Conservation (phyloP, 2,888 invertebrate genomes). For the Dynastes grantii region DNA sequence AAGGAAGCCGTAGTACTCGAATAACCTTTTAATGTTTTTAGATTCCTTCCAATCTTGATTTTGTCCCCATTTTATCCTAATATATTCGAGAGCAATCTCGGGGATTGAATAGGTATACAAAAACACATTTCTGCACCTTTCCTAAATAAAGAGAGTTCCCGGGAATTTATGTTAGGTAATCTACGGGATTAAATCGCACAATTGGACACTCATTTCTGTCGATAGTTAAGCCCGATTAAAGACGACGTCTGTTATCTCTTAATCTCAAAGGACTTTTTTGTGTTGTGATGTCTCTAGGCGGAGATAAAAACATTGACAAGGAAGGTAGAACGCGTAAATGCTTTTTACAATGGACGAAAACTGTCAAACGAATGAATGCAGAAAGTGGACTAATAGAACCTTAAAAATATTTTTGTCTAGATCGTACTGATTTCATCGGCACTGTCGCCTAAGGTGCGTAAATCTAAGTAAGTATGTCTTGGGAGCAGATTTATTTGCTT, state of each 20-base stretch:
- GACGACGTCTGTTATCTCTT: constrained; percentile 47
- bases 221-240: constrained; percentile 49
- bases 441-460: neutral
- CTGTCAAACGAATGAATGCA: constrained; percentile 44
- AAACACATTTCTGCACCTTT: constrained; percentile 47
- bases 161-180: constrained; percentile 49
- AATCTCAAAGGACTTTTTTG: constrained; percentile 50
- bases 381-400: constrained; percentile 29
- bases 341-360: constrained; percentile 39
- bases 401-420: constrained; percentile 36
- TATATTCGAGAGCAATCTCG: constrained; percentile 42
- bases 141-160: constrained; percentile 40
- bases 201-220: constrained; percentile 50
- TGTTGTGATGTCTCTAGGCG: constrained; percentile 47
- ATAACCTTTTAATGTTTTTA: constrained; percentile 43
- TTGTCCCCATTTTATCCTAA: constrained; percentile 42
- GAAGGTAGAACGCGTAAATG: constrained; percentile 42
- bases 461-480: constrained; percentile 4
- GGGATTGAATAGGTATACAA: constrained; percentile 42
- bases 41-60: constrained; percentile 38
- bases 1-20: constrained; percentile 28
- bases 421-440: constrained; percentile 19
- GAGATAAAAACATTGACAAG: constrained; percentile 45
- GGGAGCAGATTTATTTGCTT: no score
- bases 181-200: constrained; percentile 50